Base-by-base conservation (phyloP, 1,140 invertebrate genomes). In the Thaumatotibia leucotreta region DNA sequence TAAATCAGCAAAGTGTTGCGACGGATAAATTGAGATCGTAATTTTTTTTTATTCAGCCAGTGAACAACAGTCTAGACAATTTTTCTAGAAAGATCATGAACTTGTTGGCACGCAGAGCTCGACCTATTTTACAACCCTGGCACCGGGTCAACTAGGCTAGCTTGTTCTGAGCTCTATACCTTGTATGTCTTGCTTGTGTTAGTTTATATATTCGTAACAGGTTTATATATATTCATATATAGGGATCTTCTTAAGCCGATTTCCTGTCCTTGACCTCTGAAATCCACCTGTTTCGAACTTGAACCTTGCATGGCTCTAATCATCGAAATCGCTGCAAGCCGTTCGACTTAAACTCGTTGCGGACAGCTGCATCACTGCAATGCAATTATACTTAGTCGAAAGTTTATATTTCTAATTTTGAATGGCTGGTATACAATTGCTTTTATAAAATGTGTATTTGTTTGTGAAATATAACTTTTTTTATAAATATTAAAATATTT, bases 201-300 rank as follows among this genome's bases (percentile, higher is more conserved):
- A 5, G 11, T 5, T 39, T 11, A 14, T 11, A 14, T n/a, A 35
- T 10, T 4, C 10, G 4, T 9, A 35, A 35, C 11, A 35, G 10
- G 2, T 29, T 4, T 29, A n/a, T n/a, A n/a, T n/a, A n/a, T n/a
- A n/a, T n/a, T n/a, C n/a, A n/a, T n/a, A 31, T 27, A 29, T 24
- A 24, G 11, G n/a, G 68, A 14, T 24, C 66, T 66, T 33, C 62
- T 67, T 66, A 73, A 73, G 70, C 68, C 69, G 66, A 73, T 62
- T 61, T 20, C 33, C 61, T 79, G 80, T 84, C 84, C 84, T 85
- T 88, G 83, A 88, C 86, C 86, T 70, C 70, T 61, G 70, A 66
- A 74, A 73, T 83, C 79, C 82, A 86, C 83, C 81, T 83, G 83
- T 83, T 78, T 74, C 67, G 71, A 73, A 75, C 64, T 70, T 80